phyloP scores from a whole-genome alignment of 2,888 invertebrate species.

The Acrobasis suavella region DNA sequence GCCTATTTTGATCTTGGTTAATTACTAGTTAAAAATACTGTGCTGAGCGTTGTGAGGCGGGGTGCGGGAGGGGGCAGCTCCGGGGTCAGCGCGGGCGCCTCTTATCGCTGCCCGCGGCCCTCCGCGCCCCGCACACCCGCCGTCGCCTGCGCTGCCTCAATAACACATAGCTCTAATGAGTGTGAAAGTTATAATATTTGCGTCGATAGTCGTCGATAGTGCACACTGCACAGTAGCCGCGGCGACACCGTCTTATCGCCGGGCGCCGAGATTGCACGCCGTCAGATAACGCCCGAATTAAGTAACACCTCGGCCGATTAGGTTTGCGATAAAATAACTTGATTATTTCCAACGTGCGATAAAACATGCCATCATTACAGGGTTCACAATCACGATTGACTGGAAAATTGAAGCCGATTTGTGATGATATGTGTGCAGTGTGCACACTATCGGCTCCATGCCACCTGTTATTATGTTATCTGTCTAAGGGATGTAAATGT shows the following conservation, averaged over 20 bases:
- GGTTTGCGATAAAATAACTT: background rate
- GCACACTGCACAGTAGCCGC: background rate
- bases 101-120: slow-evolving; percentile 48
- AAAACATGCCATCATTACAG: background rate
- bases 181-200: slow-evolving; percentile 20
- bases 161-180: slow-evolving; percentile 23
- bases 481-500: too few species aligned
- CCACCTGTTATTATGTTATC: too few species aligned
- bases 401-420: background rate
- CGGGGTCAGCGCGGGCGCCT: slow-evolving; percentile 60
- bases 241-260: background rate
- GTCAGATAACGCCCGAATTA: slow-evolving; percentile 7
- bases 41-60: slow-evolving; percentile 23
- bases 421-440: background rate
- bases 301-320: slow-evolving; percentile 6
- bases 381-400: background rate
- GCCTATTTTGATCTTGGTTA: slow-evolving; percentile 13
- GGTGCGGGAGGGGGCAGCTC: slow-evolving; percentile 36
- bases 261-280: slow-evolving; percentile 7
- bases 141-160: slow-evolving; percentile 29
- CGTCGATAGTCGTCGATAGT: slow-evolving; percentile 8
- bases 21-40: slow-evolving; percentile 15
- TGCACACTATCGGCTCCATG: too few species aligned
- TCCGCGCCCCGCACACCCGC: slow-evolving; percentile 29
- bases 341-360: background rate